Evolutionary conservation across 1,140 invertebrate genomes (phyloP).

Genomic region (Stenopsyche tienmushanensis): DNA sequence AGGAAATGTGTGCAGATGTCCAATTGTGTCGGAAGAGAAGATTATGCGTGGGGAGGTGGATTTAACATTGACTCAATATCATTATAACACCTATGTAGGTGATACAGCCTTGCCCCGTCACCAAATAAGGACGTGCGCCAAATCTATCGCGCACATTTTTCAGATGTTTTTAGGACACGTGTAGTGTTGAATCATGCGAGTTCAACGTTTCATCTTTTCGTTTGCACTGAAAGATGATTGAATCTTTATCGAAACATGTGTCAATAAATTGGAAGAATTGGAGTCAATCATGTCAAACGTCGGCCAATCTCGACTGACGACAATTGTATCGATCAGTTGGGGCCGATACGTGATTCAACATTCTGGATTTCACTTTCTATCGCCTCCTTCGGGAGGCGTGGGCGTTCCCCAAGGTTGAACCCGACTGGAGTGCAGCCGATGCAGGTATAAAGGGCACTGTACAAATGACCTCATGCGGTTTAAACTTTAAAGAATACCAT

Average conservation of each 20-base stretch:
- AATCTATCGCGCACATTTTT: not conserved
- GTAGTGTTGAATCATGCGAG: not conserved
- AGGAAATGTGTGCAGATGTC: not conserved
- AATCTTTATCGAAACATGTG: not conserved
- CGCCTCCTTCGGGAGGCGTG: not conserved
- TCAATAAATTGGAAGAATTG: not conserved
- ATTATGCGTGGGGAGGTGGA: constrained; percentile 1
- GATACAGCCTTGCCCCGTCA: constrained; percentile 20
- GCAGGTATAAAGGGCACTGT: not conserved
- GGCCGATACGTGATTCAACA: not conserved
- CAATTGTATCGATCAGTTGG: not conserved
- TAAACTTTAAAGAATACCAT: not conserved
- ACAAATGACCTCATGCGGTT: not conserved
- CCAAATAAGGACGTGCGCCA: constrained; percentile 17
- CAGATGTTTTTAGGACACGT: not conserved
- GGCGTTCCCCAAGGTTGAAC: not conserved
- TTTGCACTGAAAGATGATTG: not conserved
- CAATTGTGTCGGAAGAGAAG: not conserved
- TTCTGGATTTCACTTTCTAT: constrained; percentile 11
- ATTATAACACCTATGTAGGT: constrained; percentile 18
- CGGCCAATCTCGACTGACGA: not conserved
- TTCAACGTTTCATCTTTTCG: not conserved
- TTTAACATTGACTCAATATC: constrained; percentile 1
- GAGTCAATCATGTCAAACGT: not conserved
- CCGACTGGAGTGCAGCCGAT: not conserved